These are phyloP conservation scores for Salminus brasiliensis DNA, from an alignment of 2,113 vertebrate species.

Conservation along the genomic window DNA sequence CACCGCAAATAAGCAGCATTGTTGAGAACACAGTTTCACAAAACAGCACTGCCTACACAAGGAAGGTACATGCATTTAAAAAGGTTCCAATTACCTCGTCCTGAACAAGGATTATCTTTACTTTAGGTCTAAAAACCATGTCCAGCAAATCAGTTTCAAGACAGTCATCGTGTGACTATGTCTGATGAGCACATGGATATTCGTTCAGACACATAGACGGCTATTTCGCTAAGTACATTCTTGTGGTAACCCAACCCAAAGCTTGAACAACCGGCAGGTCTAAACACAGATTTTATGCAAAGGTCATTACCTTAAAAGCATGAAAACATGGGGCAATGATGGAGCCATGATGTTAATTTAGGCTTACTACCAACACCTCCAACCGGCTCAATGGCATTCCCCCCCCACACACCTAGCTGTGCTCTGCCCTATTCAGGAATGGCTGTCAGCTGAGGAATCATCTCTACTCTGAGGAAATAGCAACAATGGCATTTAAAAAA, in stretches of 20 bases:
- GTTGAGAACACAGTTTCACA: neutral
- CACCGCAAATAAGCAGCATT: neutral
- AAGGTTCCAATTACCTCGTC: too few species aligned
- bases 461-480: neutral
- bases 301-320: slow-evolving; percentile 1
- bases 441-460: neutral
- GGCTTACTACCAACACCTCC: neutral
- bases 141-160: neutral
- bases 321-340: neutral
- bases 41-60: neutral
- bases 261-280: neutral
- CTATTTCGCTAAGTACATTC: neutral
- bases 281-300: slow-evolving; percentile 9
- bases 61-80: neutral
- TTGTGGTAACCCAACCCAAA: slow-evolving; percentile 31
- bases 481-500: neutral
- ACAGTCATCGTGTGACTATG: neutral
- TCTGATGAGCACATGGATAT: neutral
- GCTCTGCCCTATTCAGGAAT: slow-evolving; percentile 45
- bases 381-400: slow-evolving; percentile 52
- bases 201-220: neutral
- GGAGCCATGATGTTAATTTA: neutral
- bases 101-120: neutral
- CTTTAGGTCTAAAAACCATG: neutral
- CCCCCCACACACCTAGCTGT: slow-evolving; percentile 10